These are phyloP conservation scores for Hipposideros armiger DNA, from an alignment of 2,113 vertebrate genomes.

Conservation along the genomic window DNA sequence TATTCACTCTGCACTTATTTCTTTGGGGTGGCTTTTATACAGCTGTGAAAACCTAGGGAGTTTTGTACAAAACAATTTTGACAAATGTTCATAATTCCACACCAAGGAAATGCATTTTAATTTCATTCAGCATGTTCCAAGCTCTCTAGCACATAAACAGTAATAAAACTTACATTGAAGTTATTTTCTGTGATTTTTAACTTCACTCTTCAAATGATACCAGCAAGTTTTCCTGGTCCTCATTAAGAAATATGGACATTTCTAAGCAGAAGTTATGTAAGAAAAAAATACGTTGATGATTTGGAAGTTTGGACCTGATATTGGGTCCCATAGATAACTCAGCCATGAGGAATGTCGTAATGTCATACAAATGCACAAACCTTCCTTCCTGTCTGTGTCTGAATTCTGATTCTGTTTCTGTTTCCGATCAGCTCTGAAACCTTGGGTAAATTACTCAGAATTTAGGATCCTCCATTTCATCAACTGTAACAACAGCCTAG, in stretches of 20 bases:
- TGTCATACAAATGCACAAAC: not conserved
- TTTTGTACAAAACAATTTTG: slow-evolving; percentile 79
- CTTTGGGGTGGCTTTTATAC: slow-evolving; percentile 73
- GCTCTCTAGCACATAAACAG: slow-evolving; percentile 66
- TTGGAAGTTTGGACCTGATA: not conserved
- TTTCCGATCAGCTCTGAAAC: not conserved
- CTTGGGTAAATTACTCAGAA: not conserved
- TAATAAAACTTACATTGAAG: slow-evolving; percentile 65
- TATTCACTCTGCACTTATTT: slow-evolving; percentile 73
- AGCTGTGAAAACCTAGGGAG: slow-evolving; percentile 79
- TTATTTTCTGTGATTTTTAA: slow-evolving; percentile 71
- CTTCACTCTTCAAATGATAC: slow-evolving; percentile 21
- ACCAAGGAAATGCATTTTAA: slow-evolving; percentile 73
- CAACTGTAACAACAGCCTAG: not conserved
- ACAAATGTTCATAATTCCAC: slow-evolving; percentile 80
- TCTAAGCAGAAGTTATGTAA: not conserved
- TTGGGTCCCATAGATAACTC: not conserved
- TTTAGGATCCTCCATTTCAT: not conserved
- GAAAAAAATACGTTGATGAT: not conserved
- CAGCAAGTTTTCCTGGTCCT: slow-evolving; percentile 20
- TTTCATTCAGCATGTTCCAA: slow-evolving; percentile 77
- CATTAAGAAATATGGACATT: not conserved
- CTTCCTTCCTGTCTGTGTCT: not conserved
- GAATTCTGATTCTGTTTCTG: not conserved
- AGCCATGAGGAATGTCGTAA: not conserved